A percentile compares a stretch with the other conserved stretches of the same genome.
Conservation (phyloP, 2,113 vertebrate genomes). For the Thamnaconus septentrionalis region DNA sequence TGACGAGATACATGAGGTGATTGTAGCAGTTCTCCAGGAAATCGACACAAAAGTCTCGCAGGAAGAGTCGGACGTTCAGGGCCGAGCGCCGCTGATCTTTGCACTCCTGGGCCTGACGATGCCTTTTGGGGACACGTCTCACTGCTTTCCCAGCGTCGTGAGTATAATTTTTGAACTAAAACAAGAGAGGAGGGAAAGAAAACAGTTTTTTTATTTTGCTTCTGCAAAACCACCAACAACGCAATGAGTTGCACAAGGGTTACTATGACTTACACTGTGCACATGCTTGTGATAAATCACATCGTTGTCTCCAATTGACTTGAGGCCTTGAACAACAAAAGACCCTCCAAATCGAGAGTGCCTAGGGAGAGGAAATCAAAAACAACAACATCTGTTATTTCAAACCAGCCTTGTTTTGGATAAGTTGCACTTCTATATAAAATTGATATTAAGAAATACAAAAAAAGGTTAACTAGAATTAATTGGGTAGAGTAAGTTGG, state of each 20-base stretch:
- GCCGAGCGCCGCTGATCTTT: conserved; percentile 80
- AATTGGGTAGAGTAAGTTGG: too few relatives aligned
- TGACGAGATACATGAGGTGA: conserved; percentile 91
- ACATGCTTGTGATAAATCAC: conserved; percentile 91
- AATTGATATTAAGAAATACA: too few relatives aligned
- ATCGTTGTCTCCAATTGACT: conserved; percentile 88
- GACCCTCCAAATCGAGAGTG: conserved; percentile 95
- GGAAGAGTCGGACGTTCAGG: conserved; percentile 89
- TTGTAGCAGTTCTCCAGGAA: conserved; percentile 95
- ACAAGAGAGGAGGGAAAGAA: background rate
- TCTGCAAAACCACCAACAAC: background rate
- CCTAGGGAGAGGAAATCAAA: conserved; percentile 61
- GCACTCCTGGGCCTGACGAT: conserved; percentile 77
- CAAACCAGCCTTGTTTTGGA: background rate
- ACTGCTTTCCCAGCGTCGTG: conserved; percentile 87
- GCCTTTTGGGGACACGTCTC: conserved; percentile 80
- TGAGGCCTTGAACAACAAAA: conserved; percentile 88
- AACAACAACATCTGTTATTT: background rate
- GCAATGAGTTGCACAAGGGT: background rate
- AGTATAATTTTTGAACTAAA: conserved; percentile 87
- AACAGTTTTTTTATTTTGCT: background rate
- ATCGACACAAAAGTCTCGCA: conserved; percentile 88
- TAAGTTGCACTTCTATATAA: too few relatives aligned
- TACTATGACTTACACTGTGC: conserved; percentile 80
- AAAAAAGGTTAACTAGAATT: too few relatives aligned